These are phyloP conservation scores for Chesias legatella DNA, from an alignment of 2,888 invertebrate species.

Conservation along the genomic window DNA sequence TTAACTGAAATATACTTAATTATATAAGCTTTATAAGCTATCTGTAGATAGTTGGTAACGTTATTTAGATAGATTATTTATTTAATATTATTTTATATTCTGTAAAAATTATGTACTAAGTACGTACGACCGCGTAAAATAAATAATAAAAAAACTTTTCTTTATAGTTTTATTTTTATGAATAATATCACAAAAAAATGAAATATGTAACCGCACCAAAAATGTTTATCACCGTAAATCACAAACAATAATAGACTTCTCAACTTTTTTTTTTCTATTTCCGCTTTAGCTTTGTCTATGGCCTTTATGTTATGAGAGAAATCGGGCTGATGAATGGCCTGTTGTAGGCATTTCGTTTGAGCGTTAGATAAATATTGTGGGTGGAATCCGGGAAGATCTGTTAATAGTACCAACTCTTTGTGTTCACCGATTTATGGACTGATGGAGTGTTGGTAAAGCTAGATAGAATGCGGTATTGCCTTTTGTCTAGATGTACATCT, in stretches of 20 bases:
- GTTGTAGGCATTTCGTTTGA: conserved; percentile 61
- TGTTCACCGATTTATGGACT: conserved; percentile 32
- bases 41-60: too few relatives aligned
- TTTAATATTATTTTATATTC: too few relatives aligned
- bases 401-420: conserved; percentile 44
- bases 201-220: conserved; percentile 1
- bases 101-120: too few relatives aligned
- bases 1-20: too few relatives aligned
- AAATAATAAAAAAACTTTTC: too few relatives aligned
- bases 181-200: too few relatives aligned
- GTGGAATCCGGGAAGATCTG: conserved; percentile 56
- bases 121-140: too few relatives aligned
- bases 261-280: conserved; percentile 5
- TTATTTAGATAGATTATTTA: too few relatives aligned
- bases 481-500: neutral
- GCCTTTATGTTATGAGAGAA: conserved; percentile 52
- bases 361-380: conserved; percentile 68
- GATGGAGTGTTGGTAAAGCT: neutral
- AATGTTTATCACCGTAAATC: conserved; percentile 7
- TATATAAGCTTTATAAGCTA: too few relatives aligned
- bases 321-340: conserved; percentile 65
- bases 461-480: neutral
- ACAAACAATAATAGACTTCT: conserved; percentile 8
- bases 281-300: conserved; percentile 59
- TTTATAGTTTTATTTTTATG: too few relatives aligned